Percentiles rank a stretch among this genome's conserved stretches.
Evolutionary conservation across 2,113 vertebrate genomes (phyloP).

Genomic region (Phycodurus eques): DNA sequence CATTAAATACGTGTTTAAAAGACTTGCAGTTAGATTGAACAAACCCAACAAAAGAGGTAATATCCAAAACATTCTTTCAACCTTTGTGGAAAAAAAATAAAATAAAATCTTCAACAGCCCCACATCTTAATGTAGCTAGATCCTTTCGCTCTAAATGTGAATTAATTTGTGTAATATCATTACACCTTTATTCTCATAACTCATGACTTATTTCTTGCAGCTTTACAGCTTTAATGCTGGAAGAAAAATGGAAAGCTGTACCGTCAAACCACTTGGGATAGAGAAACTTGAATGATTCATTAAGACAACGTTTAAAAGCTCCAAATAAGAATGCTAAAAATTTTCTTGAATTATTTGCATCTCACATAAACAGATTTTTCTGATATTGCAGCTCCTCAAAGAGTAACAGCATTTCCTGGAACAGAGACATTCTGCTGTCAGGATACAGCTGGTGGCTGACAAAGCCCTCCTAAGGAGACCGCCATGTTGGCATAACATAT

Average conservation of each 20-base stretch:
- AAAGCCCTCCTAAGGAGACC: conserved; percentile 25
- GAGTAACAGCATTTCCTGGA: conserved; percentile 21
- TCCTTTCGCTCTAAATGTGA: neutral
- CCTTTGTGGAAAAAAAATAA: too few species aligned
- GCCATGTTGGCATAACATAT: conserved; percentile 30
- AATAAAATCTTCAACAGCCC: too few species aligned
- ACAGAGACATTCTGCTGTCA: conserved; percentile 29
- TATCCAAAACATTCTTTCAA: too few species aligned
- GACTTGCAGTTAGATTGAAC: too few species aligned
- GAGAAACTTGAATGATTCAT: neutral
- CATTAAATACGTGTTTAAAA: too few species aligned
- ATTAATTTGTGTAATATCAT: neutral
- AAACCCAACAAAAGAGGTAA: too few species aligned
- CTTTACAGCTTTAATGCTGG: neutral
- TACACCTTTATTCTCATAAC: neutral
- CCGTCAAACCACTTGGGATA: neutral
- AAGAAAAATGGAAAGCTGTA: neutral
- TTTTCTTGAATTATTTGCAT: conserved; percentile 12
- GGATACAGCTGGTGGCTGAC: conserved; percentile 37
- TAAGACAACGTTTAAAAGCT: conserved; percentile 1
- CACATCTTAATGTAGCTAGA: neutral
- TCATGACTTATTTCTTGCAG: neutral
- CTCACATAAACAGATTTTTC: conserved; percentile 1
- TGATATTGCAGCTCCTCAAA: conserved; percentile 4
- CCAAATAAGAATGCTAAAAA: neutral